Percentiles rank a stretch among this genome's conserved stretches.
Conservation (phyloP, 2,797 vertebrate genomes). For the Sebastes itinus region DNA sequence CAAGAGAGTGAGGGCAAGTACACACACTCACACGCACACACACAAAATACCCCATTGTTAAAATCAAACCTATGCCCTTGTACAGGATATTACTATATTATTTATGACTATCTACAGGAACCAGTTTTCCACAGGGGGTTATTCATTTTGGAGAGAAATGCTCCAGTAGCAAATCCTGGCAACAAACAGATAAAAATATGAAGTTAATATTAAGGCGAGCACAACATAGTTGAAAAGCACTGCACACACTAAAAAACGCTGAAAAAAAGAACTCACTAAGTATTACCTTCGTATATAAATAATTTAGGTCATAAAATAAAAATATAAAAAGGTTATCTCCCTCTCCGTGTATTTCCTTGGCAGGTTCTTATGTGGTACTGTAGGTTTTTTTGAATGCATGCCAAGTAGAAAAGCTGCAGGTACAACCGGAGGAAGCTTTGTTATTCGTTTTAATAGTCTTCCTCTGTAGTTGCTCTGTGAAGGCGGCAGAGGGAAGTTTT, state of each 20-base stretch:
- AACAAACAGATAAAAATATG: slow-evolving; percentile 23
- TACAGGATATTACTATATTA: not conserved
- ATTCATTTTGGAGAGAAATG: slow-evolving; percentile 4
- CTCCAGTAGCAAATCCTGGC: not conserved
- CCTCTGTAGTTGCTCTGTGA: not conserved
- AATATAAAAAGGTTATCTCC: slow-evolving; percentile 40
- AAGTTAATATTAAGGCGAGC: no score
- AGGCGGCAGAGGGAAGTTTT: not conserved
- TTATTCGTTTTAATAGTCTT: not conserved
- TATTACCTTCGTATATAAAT: not conserved
- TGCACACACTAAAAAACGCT: not conserved
- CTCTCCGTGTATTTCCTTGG: slow-evolving; percentile 4
- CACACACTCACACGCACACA: no score
- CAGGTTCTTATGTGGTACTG: not conserved
- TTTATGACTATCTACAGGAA: slow-evolving; percentile 8
- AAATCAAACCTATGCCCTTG: not conserved
- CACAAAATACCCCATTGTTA: not conserved
- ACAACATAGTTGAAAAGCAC: not conserved
- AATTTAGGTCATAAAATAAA: slow-evolving; percentile 36
- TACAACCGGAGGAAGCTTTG: not conserved
- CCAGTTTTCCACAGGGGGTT: not conserved
- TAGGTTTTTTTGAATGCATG: slow-evolving; percentile 2
- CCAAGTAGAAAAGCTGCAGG: slow-evolving; percentile 14
- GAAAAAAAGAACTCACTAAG: not conserved
- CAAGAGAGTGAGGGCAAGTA: no score